Evolutionary conservation across 2,113 vertebrate genomes (phyloP).

Genomic region (Pardalotus punctatus): DNA sequence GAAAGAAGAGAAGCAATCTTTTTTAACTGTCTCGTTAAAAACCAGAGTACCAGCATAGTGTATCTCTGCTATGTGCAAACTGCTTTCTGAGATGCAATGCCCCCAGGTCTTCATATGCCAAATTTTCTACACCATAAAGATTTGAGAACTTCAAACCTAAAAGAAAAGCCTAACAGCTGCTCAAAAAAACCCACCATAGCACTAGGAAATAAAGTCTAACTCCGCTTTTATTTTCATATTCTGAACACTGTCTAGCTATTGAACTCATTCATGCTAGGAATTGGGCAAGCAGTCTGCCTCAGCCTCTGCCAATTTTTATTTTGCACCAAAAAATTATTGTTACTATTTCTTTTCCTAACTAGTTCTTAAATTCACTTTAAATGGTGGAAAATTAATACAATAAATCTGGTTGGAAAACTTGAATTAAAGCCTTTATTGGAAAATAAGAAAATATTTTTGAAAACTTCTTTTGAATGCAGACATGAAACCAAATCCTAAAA

Average conservation of each 20-base stretch:
- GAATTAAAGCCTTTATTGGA: background rate
- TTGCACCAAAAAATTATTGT: background rate
- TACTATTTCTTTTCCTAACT: background rate
- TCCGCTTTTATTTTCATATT: background rate
- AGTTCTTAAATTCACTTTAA: background rate
- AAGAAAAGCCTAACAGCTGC: background rate
- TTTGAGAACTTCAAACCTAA: background rate
- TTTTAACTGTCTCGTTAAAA: background rate
- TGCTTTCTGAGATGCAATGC: background rate
- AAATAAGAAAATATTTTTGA: background rate
- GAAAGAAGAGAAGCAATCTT: background rate
- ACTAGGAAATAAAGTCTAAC: background rate
- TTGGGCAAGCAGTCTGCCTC: background rate
- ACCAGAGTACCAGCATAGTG: fast-evolving
- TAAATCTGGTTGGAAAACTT: background rate
- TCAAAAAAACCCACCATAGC: background rate
- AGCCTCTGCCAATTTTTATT: background rate
- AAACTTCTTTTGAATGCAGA: background rate
- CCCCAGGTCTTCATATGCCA: background rate
- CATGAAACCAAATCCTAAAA: background rate
- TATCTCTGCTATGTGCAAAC: background rate
- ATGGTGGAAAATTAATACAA: background rate
- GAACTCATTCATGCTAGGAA: background rate
- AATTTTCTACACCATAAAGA: background rate
- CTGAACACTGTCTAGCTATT: background rate